Percentiles rank a stretch among this genome's conserved stretches.
phyloP scores from a whole-genome alignment of 2,797 vertebrate species.

The Coranthus polyacanthus region DNA sequence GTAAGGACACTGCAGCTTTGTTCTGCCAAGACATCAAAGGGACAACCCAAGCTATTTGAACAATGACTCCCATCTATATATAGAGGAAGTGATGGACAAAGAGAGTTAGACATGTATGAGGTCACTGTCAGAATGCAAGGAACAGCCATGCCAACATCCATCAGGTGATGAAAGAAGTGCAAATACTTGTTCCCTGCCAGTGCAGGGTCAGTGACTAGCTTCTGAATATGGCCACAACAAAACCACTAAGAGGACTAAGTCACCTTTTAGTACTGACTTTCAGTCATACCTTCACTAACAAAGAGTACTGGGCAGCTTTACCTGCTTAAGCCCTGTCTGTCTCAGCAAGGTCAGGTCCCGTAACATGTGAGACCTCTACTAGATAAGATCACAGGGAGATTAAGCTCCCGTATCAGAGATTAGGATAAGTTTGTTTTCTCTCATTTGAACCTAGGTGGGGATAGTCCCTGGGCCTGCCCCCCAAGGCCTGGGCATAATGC shows the following conservation, averaged over 20 bases:
- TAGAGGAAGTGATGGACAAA: constrained; percentile 83
- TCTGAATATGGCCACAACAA: constrained; percentile 55
- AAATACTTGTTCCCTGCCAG: constrained; percentile 68
- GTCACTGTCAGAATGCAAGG: constrained; percentile 77
- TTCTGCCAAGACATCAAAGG: constrained; percentile 84
- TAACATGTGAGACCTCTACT: constrained; percentile 53
- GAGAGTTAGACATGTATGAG: constrained; percentile 78
- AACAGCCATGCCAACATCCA: constrained; percentile 66
- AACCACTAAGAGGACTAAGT: constrained; percentile 58
- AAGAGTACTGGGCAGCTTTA: constrained; percentile 54
- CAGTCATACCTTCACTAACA: constrained; percentile 49
- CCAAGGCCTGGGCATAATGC: constrained; percentile 85
- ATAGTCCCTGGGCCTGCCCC: constrained; percentile 74
- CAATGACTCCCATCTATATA: constrained; percentile 82
- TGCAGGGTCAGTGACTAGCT: constrained; percentile 63
- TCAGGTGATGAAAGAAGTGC: constrained; percentile 81
- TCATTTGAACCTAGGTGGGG: constrained; percentile 81
- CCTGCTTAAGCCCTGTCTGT: constrained; percentile 64
- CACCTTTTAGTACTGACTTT: constrained; percentile 59
- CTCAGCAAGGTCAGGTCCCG: constrained; percentile 42
- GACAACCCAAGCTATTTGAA: constrained; percentile 74
- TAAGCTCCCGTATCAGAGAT: constrained; percentile 82
- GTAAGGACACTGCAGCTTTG: constrained; percentile 82
- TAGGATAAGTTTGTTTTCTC: constrained; percentile 80
- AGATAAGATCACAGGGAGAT: constrained; percentile 80